Base-by-base conservation (phyloP, 1,140 invertebrate species). In the Adelges cooleyi region DNA sequence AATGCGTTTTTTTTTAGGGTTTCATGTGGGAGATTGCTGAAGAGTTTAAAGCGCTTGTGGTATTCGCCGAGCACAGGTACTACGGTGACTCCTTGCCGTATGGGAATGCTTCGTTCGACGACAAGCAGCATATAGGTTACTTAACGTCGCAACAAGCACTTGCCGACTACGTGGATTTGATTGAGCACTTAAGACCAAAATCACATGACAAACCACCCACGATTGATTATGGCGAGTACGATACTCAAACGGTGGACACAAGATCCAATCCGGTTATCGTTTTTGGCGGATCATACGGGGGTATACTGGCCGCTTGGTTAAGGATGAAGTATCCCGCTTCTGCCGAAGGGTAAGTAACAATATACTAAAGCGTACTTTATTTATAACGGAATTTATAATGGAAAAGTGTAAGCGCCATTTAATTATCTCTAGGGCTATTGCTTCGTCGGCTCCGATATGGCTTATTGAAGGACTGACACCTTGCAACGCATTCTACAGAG, bases 21-120 rank as follows among this genome's bases (percentile, higher is more conserved):
- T 92, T 97, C 71, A 86, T 98, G 79, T 97, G 90, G 88, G 92
- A 97, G 54, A 84, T 87, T 65, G 94, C 92, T 0, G 75, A 80
- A 11, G 74, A 85, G 70, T 92, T 92, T 70, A 78, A 80, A 38
- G 94, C 94, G 2, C 74, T 91, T 65, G 69, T 98, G 2, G 80
- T 98, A 6, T 98, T 98, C 78, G 92, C 91, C 49, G 95, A 98
- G 73, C 95, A 96, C 74, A 84, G 95, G 67, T 98, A 94, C 74
- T 98, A 98, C 75, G 70, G 70, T 22, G 48, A 56, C 17, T 69
- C 68, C 1, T 29, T 69, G 23, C 70, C 69, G 2, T 70, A 56
- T 25, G 66, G 68, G 11, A 15, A 33, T 15, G n/a, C 52, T n/a
- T 70, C 65, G 18, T 66, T 38, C 20, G 33, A 40, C 13, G 3